Conservation (phyloP, 2,113 vertebrate genomes). For the Lophotis ruficrista region DNA sequence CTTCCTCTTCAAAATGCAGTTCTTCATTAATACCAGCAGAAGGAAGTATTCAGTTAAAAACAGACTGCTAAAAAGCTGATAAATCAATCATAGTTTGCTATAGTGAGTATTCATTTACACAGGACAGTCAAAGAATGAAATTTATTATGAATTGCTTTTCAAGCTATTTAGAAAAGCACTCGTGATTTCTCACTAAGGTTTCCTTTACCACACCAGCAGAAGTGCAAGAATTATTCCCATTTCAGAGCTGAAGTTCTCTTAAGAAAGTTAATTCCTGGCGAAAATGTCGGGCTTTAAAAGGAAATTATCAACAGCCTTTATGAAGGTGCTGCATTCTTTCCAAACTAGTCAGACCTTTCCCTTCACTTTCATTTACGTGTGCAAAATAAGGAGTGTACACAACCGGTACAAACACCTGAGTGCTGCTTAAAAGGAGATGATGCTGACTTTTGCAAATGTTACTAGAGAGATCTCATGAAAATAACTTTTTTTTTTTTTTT, state of each 20-base stretch:
- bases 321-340: not conserved
- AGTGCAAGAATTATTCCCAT: not conserved
- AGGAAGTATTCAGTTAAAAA: conserved; percentile 49
- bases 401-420: not conserved
- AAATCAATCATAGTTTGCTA: not conserved
- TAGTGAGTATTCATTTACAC: not conserved
- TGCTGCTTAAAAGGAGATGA: not conserved
- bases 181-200: not conserved
- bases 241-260: not conserved
- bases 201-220: not conserved
- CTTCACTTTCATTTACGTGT: not conserved
- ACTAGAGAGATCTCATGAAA: not conserved
- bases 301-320: not conserved
- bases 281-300: not conserved
- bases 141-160: not conserved
- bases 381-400: not conserved
- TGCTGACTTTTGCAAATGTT: not conserved
- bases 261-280: not conserved
- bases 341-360: not conserved
- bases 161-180: not conserved
- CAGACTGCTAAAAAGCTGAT: not conserved
- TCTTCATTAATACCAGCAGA: conserved; percentile 14
- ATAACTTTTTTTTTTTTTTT: not conserved
- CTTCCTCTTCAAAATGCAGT: not conserved
- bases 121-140: not conserved